These are phyloP conservation scores for Scaptomyza parva DNA, from an alignment of 2,888 invertebrate species.

Conservation along the genomic window DNA sequence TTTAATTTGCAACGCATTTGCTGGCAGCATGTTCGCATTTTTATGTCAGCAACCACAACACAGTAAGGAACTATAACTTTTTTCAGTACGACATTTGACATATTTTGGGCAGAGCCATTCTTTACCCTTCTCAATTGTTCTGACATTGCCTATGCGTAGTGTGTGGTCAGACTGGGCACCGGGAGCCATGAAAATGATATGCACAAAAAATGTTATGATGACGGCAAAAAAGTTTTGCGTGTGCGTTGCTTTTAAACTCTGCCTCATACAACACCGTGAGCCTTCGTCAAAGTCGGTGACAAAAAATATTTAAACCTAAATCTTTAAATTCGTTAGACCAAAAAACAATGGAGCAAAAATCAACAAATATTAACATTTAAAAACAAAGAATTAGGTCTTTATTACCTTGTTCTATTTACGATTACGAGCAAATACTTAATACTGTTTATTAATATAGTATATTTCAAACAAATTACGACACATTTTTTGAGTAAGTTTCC, in stretches of 20 bases:
- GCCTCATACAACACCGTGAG: constrained; percentile 18
- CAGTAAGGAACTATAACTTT: constrained; percentile 33
- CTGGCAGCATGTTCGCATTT: constrained; percentile 43
- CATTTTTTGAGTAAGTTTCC: background rate
- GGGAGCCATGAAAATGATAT: constrained; percentile 34
- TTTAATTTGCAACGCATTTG: constrained; percentile 47
- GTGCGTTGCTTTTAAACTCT: constrained; percentile 58
- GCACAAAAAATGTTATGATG: constrained; percentile 46
- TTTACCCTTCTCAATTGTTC: constrained; percentile 78
- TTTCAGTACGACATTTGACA: constrained; percentile 69
- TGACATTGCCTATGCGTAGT: constrained; percentile 75
- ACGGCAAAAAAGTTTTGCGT: constrained; percentile 59
- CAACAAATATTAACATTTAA: background rate
- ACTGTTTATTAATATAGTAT: too few species aligned
- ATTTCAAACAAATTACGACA: background rate
- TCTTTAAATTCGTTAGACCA: constrained; percentile 5
- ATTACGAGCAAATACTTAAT: too few species aligned
- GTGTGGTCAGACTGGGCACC: constrained; percentile 36
- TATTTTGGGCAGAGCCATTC: constrained; percentile 66
- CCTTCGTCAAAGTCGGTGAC: constrained; percentile 60
- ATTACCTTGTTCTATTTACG: too few species aligned
- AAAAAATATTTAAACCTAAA: constrained; percentile 16
- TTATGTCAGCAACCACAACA: constrained; percentile 49
- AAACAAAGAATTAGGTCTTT: too few species aligned
- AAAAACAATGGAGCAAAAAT: background rate